Evolutionary conservation across 2,888 invertebrate genomes (phyloP).

Genomic region (Drosophila greeni): DNA sequence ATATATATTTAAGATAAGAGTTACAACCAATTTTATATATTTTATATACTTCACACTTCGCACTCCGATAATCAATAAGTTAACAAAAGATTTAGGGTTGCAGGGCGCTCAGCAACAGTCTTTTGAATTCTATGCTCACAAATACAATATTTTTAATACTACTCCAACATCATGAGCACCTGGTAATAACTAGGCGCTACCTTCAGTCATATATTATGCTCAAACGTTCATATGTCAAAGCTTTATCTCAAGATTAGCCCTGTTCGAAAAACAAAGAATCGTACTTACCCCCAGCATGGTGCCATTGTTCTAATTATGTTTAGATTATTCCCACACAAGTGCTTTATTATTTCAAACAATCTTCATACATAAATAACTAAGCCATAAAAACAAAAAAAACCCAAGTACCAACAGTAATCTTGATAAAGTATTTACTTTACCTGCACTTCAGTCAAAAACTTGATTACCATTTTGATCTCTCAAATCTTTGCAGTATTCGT

Average conservation of each 20-base stretch:
- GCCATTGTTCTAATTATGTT: slow-evolving; percentile 1
- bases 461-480: slow-evolving; percentile 23
- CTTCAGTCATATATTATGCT: slow-evolving; percentile 4
- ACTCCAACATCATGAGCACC: neutral
- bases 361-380: slow-evolving; percentile 9
- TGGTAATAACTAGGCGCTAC: slow-evolving; percentile 3
- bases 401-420: slow-evolving; percentile 1
- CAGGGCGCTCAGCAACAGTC: neutral
- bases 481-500: slow-evolving; percentile 21
- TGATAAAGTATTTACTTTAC: neutral
- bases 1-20: neutral
- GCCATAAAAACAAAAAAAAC: neutral
- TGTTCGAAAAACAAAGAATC: neutral
- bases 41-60: neutral
- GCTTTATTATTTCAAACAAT: slow-evolving; percentile 14
- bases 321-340: slow-evolving; percentile 5
- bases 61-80: neutral
- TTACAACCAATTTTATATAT: neutral
- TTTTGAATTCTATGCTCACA: neutral
- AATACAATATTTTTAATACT: neutral
- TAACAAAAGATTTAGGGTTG: neutral
- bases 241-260: slow-evolving; percentile 1
- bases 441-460: neutral
- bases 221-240: neutral
- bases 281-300: neutral